phyloP scores from a whole-genome alignment of 2,797 vertebrate species.

The Ciconia nigra region DNA sequence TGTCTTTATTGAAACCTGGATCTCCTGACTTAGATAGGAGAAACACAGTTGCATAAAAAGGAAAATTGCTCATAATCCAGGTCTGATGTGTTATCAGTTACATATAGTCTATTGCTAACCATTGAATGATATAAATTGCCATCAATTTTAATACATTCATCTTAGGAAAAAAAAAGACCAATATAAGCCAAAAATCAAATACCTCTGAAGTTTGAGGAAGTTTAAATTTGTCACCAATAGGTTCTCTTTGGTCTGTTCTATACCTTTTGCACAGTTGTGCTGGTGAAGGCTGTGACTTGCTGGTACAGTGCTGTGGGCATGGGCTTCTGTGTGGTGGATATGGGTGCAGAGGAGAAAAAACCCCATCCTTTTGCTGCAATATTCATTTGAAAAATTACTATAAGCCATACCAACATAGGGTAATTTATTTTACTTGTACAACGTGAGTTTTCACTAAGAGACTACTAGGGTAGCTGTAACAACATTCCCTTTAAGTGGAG shows the following conservation, averaged over 20 bases:
- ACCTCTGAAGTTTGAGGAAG: neutral
- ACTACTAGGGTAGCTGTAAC: neutral
- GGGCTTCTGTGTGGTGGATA: neutral
- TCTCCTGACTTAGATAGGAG: neutral
- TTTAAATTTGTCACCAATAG: neutral
- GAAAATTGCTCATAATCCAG: neutral
- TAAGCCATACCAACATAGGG: neutral
- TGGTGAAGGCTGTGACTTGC: neutral
- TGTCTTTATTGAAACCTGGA: neutral
- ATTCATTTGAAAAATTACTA: neutral
- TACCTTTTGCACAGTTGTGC: neutral
- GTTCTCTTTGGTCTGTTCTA: neutral
- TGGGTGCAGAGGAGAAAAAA: neutral
- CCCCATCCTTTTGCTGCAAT: neutral
- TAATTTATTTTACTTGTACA: neutral
- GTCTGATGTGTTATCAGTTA: neutral
- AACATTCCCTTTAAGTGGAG: neutral
- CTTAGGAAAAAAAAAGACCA: neutral
- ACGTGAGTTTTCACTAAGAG: neutral
- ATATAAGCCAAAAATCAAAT: neutral
- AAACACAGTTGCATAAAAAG: neutral
- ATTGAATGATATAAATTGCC: neutral
- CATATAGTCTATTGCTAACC: neutral
- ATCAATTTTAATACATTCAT: neutral
- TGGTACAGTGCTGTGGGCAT: neutral